phyloP scores from a whole-genome alignment of 2,888 invertebrate species.

The Himalopsyche tibetana region DNA sequence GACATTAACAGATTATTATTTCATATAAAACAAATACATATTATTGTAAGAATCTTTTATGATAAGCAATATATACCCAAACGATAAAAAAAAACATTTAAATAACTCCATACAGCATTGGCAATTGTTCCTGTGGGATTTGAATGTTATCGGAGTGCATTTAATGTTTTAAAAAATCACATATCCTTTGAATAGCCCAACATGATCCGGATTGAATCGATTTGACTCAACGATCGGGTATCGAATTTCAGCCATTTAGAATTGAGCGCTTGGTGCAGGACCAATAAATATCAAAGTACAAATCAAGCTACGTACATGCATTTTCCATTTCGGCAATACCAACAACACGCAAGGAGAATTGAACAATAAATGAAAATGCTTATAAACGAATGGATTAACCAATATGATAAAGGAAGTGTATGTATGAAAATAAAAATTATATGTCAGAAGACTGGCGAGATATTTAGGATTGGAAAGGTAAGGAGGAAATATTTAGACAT shows the following conservation, averaged over 20 bases:
- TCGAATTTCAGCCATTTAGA: conserved; percentile 23
- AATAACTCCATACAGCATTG: too few relatives aligned
- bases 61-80: too few relatives aligned
- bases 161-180: not conserved
- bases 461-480: too few relatives aligned
- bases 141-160: not conserved
- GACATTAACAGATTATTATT: too few relatives aligned
- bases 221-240: conserved; percentile 13
- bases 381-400: too few relatives aligned
- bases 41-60: too few relatives aligned
- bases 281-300: not conserved
- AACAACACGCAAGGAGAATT: not conserved
- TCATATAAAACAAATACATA: too few relatives aligned
- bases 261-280: not conserved
- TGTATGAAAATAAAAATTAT: too few relatives aligned
- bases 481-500: too few relatives aligned
- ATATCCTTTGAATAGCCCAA: not conserved
- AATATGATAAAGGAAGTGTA: too few relatives aligned
- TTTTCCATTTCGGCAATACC: not conserved
- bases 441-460: too few relatives aligned
- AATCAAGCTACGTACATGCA: not conserved
- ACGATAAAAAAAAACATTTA: too few relatives aligned
- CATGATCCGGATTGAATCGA: conserved; percentile 9
- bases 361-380: not conserved
- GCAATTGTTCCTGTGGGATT: not conserved